These are phyloP conservation scores for Andricus grossulariae DNA, from an alignment of 1,140 invertebrate genomes.

Conservation along the genomic window DNA sequence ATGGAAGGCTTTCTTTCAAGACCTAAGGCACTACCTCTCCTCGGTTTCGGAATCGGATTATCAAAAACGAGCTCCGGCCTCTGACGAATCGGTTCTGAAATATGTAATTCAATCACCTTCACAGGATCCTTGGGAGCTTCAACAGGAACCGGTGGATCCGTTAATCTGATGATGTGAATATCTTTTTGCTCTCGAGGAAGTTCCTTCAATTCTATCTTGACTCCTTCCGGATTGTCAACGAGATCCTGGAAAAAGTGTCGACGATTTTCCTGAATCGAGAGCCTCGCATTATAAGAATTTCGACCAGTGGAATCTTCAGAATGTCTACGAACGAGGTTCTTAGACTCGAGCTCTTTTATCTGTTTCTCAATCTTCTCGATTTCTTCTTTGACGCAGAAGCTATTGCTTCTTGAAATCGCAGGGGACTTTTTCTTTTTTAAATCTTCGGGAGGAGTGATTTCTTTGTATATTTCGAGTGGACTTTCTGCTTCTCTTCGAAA, in stretches of 20 bases:
- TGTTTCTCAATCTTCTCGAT: constrained; percentile 72
- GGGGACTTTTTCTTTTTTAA: constrained; percentile 42
- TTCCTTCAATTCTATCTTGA: constrained; percentile 67
- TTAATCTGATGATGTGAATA: constrained; percentile 63
- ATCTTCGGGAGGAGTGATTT: constrained; percentile 36
- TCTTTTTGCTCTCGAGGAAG: constrained; percentile 65
- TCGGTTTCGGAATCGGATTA: constrained; percentile 63
- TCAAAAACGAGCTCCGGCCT: constrained; percentile 56
- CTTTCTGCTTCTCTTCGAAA: constrained; percentile 22
- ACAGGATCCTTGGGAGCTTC: constrained; percentile 55
- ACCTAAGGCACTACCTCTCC: constrained; percentile 63
- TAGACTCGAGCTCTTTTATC: constrained; percentile 63
- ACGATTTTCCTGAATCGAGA: constrained; percentile 63
- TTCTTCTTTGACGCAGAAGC: constrained; percentile 69
- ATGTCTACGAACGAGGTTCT: constrained; percentile 34
- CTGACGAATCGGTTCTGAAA: constrained; percentile 66
- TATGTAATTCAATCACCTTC: constrained; percentile 70
- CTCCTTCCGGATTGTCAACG: constrained; percentile 45
- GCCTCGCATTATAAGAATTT: constrained; percentile 31
- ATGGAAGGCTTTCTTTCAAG: constrained; percentile 37
- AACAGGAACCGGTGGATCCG: constrained; percentile 51
- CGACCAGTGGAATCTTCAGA: constrained; percentile 33
- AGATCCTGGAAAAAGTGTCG: constrained; percentile 65
- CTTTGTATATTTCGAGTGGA: constrained; percentile 40
- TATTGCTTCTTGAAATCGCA: constrained; percentile 55